Base-by-base conservation (phyloP, 2,888 invertebrate genomes). In the Balanococcus diminutus region DNA sequence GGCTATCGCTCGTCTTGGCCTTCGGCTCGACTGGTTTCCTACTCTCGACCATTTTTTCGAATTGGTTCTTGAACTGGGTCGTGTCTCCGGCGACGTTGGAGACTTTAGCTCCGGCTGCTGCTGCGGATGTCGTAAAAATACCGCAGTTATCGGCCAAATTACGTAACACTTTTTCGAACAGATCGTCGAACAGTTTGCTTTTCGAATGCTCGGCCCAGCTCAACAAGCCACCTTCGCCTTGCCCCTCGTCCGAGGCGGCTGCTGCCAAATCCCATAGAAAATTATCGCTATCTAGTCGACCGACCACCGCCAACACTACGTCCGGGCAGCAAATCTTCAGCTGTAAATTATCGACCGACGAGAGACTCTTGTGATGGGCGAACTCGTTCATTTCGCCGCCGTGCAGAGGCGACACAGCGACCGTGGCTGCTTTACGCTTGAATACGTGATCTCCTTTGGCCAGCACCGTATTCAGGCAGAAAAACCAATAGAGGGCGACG, bases 381-480 rank as follows among this genome's bases (percentile, higher is more conserved):
- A n/a, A 1, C 42, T 19, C 51, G 19, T 5, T 19, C 0, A 51
- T 4, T 19, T 19, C 51, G 51, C 8, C 51, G 51, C 19, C 8
- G 19, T 2, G 2, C 42, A 51, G 19, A 51, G 51, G 51, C 19
- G 51, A 51, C 9, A 22, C 56, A 19, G 61, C 25, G 1, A 1
- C 36, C 25, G 82, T 25, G 14, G 16, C 11, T 3, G 28, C 2
- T 51, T 83, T 83, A 14, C 72, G 72, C 31, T 84, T 84, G n/a
- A 84, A 39, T 14, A 84, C 16, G 22, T 51, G 19, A 51, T 84
- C 84, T 6, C 75, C 46, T 46, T 42, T 84, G 6, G 75, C 75
- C n/a, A 84, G 46, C 72, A 84, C 46, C 0, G 84, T 84, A 19
- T 84, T 84, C 75, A 84, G n/a, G 72, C 84, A 84, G 46, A 84